phyloP scores from a whole-genome alignment of 1,140 invertebrate species.

The Mesaphorura yosii region DNA sequence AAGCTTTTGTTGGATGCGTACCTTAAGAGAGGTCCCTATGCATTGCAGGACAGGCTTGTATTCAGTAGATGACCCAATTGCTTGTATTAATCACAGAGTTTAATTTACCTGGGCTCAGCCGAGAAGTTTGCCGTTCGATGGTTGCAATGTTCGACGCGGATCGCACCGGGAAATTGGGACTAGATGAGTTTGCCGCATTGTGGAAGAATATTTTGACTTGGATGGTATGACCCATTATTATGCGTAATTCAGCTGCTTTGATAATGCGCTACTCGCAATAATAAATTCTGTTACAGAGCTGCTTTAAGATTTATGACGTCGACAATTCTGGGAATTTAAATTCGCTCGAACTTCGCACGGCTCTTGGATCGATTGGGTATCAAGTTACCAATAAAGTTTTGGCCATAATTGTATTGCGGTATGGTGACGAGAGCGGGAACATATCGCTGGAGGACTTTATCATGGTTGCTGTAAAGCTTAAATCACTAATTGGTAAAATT shows the following conservation, averaged over 20 bases:
- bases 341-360: slow-evolving; percentile 69
- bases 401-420: slow-evolving; percentile 76
- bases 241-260: too few species aligned
- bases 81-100: slow-evolving; percentile 48
- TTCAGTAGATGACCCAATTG: too few species aligned
- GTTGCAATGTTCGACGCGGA: slow-evolving; percentile 87
- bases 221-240: slow-evolving; percentile 45
- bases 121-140: slow-evolving; percentile 87
- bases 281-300: slow-evolving; percentile 37
- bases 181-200: slow-evolving; percentile 78
- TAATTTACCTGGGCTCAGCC: slow-evolving; percentile 68
- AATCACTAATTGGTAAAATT: too few species aligned
- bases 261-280: too few species aligned
- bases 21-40: slow-evolving; percentile 64
- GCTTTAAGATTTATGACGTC: slow-evolving; percentile 13
- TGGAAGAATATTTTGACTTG: slow-evolving; percentile 77
- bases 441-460: slow-evolving; percentile 89
- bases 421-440: slow-evolving; percentile 65
- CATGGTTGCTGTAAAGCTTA: slow-evolving; percentile 80
- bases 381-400: slow-evolving; percentile 76
- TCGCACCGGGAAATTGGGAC: slow-evolving; percentile 80
- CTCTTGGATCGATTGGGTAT: slow-evolving; percentile 76
- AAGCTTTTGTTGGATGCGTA: slow-evolving; percentile 84
- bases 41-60: too few species aligned
- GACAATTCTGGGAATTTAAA: slow-evolving; percentile 67